phyloP scores from a whole-genome alignment of 2,797 vertebrate species.

The Danionella dracula region DNA sequence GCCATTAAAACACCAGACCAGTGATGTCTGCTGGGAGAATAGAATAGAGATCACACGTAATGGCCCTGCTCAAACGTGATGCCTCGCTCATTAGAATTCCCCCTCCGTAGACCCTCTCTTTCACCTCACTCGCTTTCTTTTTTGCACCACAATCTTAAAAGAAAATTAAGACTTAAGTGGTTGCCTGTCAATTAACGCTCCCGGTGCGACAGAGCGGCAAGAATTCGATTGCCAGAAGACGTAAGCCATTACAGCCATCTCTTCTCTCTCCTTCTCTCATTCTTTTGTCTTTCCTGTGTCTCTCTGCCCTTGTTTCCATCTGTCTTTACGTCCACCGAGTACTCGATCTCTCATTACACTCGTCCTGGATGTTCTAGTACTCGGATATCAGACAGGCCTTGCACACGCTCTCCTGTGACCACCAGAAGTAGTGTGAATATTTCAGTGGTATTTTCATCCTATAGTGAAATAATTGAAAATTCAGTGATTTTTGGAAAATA shows the following conservation, averaged over 20 bases:
- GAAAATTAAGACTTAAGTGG: conserved; percentile 71
- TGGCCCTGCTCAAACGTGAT: conserved; percentile 40
- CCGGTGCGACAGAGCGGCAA: conserved; percentile 52
- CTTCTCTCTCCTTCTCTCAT: conserved; percentile 2
- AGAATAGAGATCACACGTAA: conserved; percentile 52
- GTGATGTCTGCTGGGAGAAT: conserved; percentile 45
- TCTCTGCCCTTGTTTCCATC: conserved; percentile 18
- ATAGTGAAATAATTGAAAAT: neutral
- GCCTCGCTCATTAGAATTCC: conserved; percentile 62
- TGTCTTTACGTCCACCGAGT: conserved; percentile 22
- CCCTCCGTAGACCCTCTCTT: conserved; percentile 46
- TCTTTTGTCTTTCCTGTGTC: conserved; percentile 20
- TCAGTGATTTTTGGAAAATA: neutral
- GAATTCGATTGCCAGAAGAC: conserved; percentile 53
- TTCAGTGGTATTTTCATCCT: neutral
- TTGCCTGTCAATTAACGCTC: conserved; percentile 65
- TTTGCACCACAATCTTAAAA: conserved; percentile 60
- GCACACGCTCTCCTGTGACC: neutral
- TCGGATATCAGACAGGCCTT: conserved; percentile 23
- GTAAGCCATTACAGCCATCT: conserved; percentile 46
- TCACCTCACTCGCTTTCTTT: conserved; percentile 42
- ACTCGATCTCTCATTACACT: conserved; percentile 12
- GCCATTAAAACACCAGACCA: conserved; percentile 38
- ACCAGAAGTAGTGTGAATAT: neutral
- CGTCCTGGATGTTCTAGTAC: conserved; percentile 23